Evolutionary conservation across 2,113 vertebrate species (phyloP).

Genomic region (Alces alces): DNA sequence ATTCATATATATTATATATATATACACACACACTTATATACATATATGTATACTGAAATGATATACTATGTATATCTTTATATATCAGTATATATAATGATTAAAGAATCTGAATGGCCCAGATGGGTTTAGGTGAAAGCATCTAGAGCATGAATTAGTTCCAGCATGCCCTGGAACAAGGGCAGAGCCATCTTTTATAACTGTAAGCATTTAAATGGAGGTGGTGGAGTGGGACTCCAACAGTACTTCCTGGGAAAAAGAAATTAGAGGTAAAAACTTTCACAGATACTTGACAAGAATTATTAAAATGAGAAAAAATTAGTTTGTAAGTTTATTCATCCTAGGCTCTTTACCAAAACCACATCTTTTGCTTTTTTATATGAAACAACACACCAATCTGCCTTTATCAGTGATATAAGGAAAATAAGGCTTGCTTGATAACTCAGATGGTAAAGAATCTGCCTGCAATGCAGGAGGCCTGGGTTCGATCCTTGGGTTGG

Average conservation of each 20-base stretch:
- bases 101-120: not conserved
- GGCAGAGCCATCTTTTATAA: not conserved
- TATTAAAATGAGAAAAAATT: not conserved
- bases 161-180: not conserved
- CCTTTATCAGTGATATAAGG: not conserved
- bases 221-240: not conserved
- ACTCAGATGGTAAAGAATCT: not conserved
- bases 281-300: not conserved
- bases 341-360: not conserved
- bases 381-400: not conserved
- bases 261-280: not conserved
- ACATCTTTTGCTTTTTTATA: not conserved
- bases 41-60: not conserved
- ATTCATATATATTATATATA: not conserved
- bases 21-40: not conserved
- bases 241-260: not conserved
- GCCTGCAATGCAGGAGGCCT: not conserved
- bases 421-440: not conserved
- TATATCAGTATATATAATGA: not conserved
- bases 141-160: not conserved
- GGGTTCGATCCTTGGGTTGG: not conserved
- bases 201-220: not conserved
- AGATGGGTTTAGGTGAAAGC: not conserved
- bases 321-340: not conserved
- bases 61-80: not conserved